Conservation (phyloP, 2,113 vertebrate species). For the Heterotilapia buettikoferi region DNA sequence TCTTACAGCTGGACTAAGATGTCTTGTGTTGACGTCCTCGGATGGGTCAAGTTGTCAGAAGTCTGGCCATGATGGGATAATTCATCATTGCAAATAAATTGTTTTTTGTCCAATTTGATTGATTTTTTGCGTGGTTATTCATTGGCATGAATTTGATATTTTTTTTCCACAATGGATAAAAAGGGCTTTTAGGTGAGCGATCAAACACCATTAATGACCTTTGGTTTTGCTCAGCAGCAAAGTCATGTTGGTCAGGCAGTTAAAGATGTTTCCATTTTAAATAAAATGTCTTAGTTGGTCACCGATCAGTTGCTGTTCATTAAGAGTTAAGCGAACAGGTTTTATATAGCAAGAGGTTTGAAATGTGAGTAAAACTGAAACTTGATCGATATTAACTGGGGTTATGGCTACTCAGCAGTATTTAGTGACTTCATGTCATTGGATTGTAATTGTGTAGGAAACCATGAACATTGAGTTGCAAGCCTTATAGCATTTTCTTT, state of each 20-base stretch:
- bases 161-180: background rate
- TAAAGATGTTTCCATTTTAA: background rate
- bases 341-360: background rate
- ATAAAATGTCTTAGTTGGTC: background rate
- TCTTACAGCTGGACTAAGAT: constrained; percentile 57
- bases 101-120: constrained; percentile 27
- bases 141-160: background rate
- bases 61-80: constrained; percentile 22
- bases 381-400: fast-evolving
- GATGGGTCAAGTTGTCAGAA: background rate
- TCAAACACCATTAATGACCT: background rate
- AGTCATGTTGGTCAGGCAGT: background rate
- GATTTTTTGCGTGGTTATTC: background rate
- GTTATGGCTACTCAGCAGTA: background rate
- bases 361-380: background rate
- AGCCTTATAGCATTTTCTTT: background rate
- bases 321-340: background rate
- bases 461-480: background rate
- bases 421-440: background rate
- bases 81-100: constrained; percentile 50
- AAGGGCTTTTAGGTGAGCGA: background rate
- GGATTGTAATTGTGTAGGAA: fast-evolving
- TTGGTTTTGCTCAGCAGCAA: background rate
- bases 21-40: background rate
- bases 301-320: background rate